phyloP scores from a whole-genome alignment of 2,888 invertebrate species.

The Microdon myrmicae region DNA sequence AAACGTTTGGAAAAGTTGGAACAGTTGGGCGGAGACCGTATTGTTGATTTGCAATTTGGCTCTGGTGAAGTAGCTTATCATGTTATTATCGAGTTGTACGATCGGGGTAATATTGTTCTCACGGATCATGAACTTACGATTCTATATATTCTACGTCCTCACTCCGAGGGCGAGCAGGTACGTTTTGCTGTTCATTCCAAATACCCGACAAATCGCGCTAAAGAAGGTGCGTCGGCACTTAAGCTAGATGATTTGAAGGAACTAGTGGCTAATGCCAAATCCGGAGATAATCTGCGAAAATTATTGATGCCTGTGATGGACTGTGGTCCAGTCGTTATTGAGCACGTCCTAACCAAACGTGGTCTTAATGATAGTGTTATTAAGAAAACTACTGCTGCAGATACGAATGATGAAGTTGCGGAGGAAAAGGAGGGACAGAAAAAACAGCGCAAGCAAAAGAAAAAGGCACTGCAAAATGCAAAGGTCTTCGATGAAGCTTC shows the following conservation, averaged over 20 bases:
- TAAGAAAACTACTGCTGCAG: slow-evolving; percentile 24
- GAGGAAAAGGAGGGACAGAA: slow-evolving; percentile 42
- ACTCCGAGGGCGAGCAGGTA: slow-evolving; percentile 89
- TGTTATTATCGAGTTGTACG: slow-evolving; percentile 93
- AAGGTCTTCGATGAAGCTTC: slow-evolving; percentile 71
- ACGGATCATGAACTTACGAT: slow-evolving; percentile 92
- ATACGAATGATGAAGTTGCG: slow-evolving; percentile 6
- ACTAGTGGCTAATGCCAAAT: slow-evolving; percentile 73
- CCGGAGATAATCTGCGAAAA: slow-evolving; percentile 83
- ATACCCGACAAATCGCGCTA: slow-evolving; percentile 84
- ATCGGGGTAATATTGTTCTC: slow-evolving; percentile 93
- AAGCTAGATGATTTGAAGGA: slow-evolving; percentile 70
- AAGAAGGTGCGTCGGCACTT: slow-evolving; percentile 69
- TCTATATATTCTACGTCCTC: slow-evolving; percentile 90
- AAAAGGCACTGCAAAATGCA: slow-evolving; percentile 49
- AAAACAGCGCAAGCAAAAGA: slow-evolving; percentile 54
- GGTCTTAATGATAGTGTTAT: slow-evolving; percentile 74
- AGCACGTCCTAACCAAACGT: slow-evolving; percentile 83
- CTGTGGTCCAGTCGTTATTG: slow-evolving; percentile 91
- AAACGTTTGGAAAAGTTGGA: slow-evolving; percentile 87
- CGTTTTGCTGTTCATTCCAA: slow-evolving; percentile 92
- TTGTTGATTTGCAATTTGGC: slow-evolving; percentile 96
- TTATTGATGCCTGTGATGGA: slow-evolving; percentile 84
- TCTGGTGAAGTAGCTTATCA: slow-evolving; percentile 93
- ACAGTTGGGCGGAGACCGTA: slow-evolving; percentile 93